Percentiles rank a stretch among this genome's conserved stretches.
Conservation (phyloP, 2,888 invertebrate species). For the Ennomos erosarius region DNA sequence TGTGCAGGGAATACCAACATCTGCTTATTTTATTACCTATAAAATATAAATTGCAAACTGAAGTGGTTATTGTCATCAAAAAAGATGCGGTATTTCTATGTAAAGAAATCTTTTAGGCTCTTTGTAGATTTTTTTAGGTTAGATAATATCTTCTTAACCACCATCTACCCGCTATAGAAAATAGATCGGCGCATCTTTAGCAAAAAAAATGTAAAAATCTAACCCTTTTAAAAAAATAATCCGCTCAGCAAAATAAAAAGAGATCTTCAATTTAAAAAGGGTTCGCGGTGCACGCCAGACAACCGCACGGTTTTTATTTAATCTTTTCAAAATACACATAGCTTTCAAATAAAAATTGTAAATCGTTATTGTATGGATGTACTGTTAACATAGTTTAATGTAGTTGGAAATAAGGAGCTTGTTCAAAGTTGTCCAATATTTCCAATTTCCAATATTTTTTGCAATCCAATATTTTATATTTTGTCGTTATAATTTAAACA, state of each 20-base stretch:
- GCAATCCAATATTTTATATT: too few relatives aligned
- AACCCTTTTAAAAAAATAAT: slow-evolving; percentile 77
- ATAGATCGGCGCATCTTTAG: slow-evolving; percentile 43
- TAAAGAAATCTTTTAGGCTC: slow-evolving; percentile 32
- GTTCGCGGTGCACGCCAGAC: slow-evolving; percentile 56
- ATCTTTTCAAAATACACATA: slow-evolving; percentile 52
- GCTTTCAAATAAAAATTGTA: slow-evolving; percentile 37
- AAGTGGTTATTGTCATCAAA: slow-evolving; percentile 36
- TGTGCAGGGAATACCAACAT: neutral
- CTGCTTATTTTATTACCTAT: slow-evolving; percentile 6
- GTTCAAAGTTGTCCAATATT: slow-evolving; percentile 19
- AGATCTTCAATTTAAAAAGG: slow-evolving; percentile 58
- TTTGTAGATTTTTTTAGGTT: slow-evolving; percentile 2
- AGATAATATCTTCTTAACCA: slow-evolving; percentile 44
- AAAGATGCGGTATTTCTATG: slow-evolving; percentile 23
- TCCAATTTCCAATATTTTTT: too few relatives aligned
- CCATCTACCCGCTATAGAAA: slow-evolving; percentile 32
- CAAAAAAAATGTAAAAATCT: slow-evolving; percentile 56
- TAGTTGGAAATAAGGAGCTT: slow-evolving; percentile 3
- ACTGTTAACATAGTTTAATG: slow-evolving; percentile 14
- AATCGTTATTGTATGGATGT: slow-evolving; percentile 25
- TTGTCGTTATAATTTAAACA: too few relatives aligned
- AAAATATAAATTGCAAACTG: slow-evolving; percentile 31
- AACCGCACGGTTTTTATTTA: slow-evolving; percentile 71
- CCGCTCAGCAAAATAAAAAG: slow-evolving; percentile 72